Conservation (phyloP, 1,140 invertebrate species). For the Phymorhynchus buccinoides region DNA sequence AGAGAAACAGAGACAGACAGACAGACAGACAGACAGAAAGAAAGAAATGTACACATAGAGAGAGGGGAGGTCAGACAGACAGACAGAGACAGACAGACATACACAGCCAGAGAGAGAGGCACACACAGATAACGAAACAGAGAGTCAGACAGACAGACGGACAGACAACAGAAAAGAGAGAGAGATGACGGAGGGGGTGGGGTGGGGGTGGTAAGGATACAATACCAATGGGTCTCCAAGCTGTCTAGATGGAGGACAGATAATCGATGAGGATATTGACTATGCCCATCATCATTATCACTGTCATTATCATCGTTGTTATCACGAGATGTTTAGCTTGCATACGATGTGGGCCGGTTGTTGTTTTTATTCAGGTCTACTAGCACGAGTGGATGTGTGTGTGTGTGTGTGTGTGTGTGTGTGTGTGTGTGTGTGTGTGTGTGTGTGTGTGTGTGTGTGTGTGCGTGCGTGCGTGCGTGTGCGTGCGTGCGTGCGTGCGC, state of each 20-base stretch:
- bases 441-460: not conserved
- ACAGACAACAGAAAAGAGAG: not conserved
- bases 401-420: no score
- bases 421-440: no score
- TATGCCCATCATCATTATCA: no score
- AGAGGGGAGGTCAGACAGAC: not conserved
- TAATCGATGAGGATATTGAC: no score
- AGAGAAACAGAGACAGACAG: not conserved
- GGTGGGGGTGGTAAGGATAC: no score
- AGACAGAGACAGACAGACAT: not conserved
- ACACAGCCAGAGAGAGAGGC: not conserved
- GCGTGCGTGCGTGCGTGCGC: not conserved
- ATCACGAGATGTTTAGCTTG: no score
- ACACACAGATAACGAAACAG: not conserved
- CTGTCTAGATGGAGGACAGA: no score
- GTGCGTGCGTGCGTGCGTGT: slow-evolving; percentile 8
- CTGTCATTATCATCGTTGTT: no score
- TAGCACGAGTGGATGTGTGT: no score
- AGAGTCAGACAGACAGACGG: not conserved
- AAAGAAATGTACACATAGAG: not conserved
- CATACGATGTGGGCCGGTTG: no score
- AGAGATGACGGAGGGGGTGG: not conserved
- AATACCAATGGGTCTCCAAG: no score
- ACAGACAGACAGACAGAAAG: not conserved
- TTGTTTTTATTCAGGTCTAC: no score